Evolutionary conservation across 1,140 invertebrate species (phyloP), one percentile per base, ranked within the genome.

Genomic region (Oryzaephilus surinamensis): DNA sequence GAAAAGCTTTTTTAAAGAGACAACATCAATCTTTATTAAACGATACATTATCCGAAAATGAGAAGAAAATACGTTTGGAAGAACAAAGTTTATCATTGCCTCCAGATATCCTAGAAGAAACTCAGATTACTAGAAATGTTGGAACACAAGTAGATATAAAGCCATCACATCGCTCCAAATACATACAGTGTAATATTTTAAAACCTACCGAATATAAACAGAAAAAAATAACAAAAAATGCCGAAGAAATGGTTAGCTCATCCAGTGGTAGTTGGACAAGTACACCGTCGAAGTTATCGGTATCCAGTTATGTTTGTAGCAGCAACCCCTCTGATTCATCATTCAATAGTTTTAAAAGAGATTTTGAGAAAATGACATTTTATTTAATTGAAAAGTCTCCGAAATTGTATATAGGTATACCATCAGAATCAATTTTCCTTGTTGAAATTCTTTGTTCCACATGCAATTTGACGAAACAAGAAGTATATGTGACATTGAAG

Each of bases 381-480:
- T 2, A 12, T 30, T 1, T 30, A 10, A 30, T 4, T 30, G 28
- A 30, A 30, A 30, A 30, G 10, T 12, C 11, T 12, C 28, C 28
- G 10, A 30, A 30, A 30, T 13, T 30, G 6, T 30, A 30, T 30
- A 7, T 30, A 4, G 28, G 28, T 10, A 30, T 30, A 12, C 28
- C 28, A 15, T 6, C n/a, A 4, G 7, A 30, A 4, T 30, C 2
- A 4, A 10, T 30, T 10, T 30, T 30, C 12, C 10, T 30, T 7
- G 14, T 30, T 6, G 28, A 30, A n/a, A 3, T 15, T 1, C 12
- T 30, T 4, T 12, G 3, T 8, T 24, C 23, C 8, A 24, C 1
- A 24, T 24, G 23, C 23, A 7, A 24, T 3, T 8, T 24, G 11
- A n/a, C 23, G 11, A 24, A 24, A 24, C 5, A n/a, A n/a, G 8